Evolutionary conservation across 2,797 vertebrate species (phyloP), one percentile per base, ranked within the genome.

Genomic region (Pampus argenteus): DNA sequence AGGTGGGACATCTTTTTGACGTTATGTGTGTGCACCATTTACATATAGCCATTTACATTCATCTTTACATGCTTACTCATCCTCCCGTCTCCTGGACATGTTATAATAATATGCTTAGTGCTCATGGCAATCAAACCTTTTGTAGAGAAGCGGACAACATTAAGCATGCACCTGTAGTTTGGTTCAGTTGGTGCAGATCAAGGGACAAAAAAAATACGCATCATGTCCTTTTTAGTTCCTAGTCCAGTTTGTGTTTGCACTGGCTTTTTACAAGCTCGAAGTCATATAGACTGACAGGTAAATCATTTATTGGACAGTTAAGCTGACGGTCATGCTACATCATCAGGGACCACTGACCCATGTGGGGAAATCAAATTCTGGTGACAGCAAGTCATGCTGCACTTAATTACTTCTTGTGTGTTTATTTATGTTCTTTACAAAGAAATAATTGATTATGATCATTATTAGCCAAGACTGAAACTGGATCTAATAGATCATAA

Each of bases 1-100:
- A 99, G 97, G 98, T 98, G 50, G 58, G 44, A 29, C 14, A 0
- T n/a, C 9, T 4, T 9, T 29, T 29, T 29, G 8, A 29, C 10
- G 11, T 2, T n/a, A 17, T 5, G 29, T 28, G 22, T 17, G 3
- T 17, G 28, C 28, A 6, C 8, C 28, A 29, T 29, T 6, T 29
- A 29, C 10, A 10, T 34, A 10, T 11, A 34, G 9, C 31, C 31
- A 10, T 50, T 40, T 14, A n/a, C 36, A 31, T 31, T 42, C 11
- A 45, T 34, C 13, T 17, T 10, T 5, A 22, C 8, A 1, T n/a
- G 25, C 47, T 6, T 6, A 15, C n/a, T 61, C 13, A 9, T n/a
- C 22, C 31, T n/a, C n/a, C n/a, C n/a, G n/a, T n/a, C n/a, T n/a
- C n/a, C n/a, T n/a, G n/a, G n/a, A n/a, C n/a, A n/a, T n/a, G n/a